phyloP scores from a whole-genome alignment of 2,888 invertebrate species.

The Lucinisca nassula region DNA sequence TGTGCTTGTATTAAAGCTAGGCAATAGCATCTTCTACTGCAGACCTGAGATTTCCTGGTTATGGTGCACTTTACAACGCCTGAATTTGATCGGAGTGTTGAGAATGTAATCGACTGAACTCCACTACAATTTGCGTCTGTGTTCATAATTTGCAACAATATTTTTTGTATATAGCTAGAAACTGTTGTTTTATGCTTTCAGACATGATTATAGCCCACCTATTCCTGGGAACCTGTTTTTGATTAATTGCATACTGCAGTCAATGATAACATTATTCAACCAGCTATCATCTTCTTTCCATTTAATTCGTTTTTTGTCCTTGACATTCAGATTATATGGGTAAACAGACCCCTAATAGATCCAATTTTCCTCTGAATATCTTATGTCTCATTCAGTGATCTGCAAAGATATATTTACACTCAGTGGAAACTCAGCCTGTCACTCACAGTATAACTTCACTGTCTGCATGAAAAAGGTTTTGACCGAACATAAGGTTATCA shows the following conservation, averaged over 20 bases:
- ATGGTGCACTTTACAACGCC: background rate
- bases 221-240: background rate
- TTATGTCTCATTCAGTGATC: background rate
- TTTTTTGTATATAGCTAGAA: background rate
- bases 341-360: background rate
- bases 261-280: background rate
- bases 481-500: too few relatives aligned
- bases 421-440: too few relatives aligned
- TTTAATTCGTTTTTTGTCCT: background rate
- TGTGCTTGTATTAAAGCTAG: background rate
- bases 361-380: background rate
- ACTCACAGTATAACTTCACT: too few relatives aligned
- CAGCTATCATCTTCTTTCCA: background rate
- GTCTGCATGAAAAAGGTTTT: too few relatives aligned
- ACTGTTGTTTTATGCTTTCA: background rate
- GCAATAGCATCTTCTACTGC: background rate
- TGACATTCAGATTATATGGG: background rate
- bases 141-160: background rate
- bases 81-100: background rate
- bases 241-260: background rate
- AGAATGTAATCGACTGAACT: background rate
- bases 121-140: background rate
- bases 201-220: background rate
- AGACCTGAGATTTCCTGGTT: background rate
- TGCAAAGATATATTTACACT: too few relatives aligned